Percentiles rank a stretch among this genome's conserved stretches.
These are phyloP conservation scores for Steatocranus sp. DNA, from an alignment of 2,797 vertebrate species.

Conservation along the genomic window DNA sequence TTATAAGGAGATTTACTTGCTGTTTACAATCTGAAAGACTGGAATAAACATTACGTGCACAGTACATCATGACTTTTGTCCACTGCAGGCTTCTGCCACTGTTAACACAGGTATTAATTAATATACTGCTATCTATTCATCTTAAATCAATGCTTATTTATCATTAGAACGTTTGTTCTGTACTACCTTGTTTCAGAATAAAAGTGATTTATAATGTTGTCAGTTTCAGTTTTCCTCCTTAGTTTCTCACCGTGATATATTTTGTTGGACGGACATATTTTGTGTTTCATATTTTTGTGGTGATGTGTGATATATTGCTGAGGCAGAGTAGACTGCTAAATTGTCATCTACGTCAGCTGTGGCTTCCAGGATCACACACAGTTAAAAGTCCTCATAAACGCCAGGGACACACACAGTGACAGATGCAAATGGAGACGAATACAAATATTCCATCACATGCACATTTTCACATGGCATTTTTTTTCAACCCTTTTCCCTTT, in stretches of 20 bases:
- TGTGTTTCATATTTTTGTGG: conserved; percentile 47
- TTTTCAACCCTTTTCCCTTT: background rate
- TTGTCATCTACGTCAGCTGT: conserved; percentile 53
- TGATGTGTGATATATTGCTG: conserved; percentile 44
- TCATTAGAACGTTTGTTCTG: background rate
- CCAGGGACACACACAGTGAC: background rate
- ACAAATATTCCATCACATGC: background rate
- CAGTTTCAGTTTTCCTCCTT: background rate
- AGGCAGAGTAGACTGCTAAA: conserved; percentile 32
- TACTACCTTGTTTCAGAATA: background rate
- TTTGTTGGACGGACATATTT: background rate
- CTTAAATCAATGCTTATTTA: background rate
- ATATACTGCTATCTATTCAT: background rate
- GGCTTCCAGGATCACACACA: conserved; percentile 48
- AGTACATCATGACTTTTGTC: background rate
- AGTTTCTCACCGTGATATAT: background rate
- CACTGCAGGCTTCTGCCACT: background rate
- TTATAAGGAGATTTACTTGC: background rate
- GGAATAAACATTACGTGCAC: background rate
- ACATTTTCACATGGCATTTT: background rate
- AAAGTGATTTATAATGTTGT: background rate
- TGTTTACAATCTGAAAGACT: background rate
- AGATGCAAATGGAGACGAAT: background rate
- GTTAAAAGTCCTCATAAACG: conserved; percentile 2
- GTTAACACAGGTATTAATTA: background rate